A percentile compares a stretch with the other conserved stretches of the same genome.
These are phyloP conservation scores for Wiebesia pumilae DNA, from an alignment of 1,140 invertebrate species.

Conservation along the genomic window DNA sequence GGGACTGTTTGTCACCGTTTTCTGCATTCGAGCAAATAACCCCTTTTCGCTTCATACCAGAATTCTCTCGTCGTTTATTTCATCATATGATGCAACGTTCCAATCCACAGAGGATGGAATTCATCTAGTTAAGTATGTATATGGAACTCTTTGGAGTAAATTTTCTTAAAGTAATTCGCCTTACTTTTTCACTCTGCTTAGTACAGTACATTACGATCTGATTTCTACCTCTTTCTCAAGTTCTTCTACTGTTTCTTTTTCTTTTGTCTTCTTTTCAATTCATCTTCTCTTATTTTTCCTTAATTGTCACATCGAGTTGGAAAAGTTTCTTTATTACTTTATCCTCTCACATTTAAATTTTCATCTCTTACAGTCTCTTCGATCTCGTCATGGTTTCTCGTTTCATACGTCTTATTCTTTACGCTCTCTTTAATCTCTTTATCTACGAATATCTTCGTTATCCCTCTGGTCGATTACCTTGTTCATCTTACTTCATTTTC, in stretches of 20 bases:
- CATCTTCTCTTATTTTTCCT: not conserved
- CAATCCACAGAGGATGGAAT: conserved; percentile 10
- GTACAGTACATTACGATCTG: not conserved
- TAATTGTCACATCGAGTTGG: conserved; percentile 40
- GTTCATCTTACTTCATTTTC: not conserved
- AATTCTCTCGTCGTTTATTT: conserved; percentile 4
- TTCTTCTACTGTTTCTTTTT: not conserved
- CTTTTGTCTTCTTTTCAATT: not conserved
- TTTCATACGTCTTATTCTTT: not conserved
- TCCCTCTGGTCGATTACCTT: not conserved
- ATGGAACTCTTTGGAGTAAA: conserved; percentile 9
- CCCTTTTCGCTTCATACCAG: not conserved
- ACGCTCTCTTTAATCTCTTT: conserved; percentile 17
- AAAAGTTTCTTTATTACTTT: conserved; percentile 36
- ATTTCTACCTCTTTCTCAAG: not conserved
- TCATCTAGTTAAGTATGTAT: not conserved
- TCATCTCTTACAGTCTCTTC: not conserved
- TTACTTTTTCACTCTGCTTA: conserved; percentile 1
- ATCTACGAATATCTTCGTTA: not conserved
- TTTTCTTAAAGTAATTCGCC: conserved; percentile 33
- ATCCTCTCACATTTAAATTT: conserved; percentile 6
- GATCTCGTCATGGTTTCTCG: not conserved
- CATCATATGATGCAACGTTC: not conserved
- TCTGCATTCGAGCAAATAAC: conserved; percentile 9
- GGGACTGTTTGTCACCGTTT: conserved; percentile 27